Percentiles rank a stretch among this genome's conserved stretches.
Conservation (phyloP, 2,797 vertebrate genomes). For the Emydoidea blandingii region DNA sequence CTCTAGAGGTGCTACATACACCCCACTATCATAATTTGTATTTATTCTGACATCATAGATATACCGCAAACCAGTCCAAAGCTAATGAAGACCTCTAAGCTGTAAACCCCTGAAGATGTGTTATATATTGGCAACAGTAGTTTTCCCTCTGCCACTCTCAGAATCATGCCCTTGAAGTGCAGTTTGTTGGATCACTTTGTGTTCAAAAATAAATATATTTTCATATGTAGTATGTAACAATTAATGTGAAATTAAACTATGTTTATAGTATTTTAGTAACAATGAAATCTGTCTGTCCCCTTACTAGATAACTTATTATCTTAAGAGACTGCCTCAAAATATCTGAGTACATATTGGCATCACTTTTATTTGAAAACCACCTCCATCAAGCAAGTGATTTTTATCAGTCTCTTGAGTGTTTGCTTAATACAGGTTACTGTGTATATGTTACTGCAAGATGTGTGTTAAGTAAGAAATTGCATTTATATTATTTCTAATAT, state of each 20-base stretch:
- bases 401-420: neutral
- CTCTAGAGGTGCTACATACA: rapidly evolving
- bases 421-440: neutral
- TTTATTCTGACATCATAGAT: neutral
- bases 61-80: neutral
- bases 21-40: neutral
- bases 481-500: neutral
- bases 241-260: neutral
- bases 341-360: neutral
- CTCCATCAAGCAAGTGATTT: neutral
- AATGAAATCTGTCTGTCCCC: neutral
- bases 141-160: neutral
- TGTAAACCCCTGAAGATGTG: neutral
- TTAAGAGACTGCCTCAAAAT: neutral
- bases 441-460: neutral
- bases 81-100: neutral
- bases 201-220: neutral
- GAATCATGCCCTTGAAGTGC: neutral
- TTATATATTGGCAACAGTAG: neutral
- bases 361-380: neutral
- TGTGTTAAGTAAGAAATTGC: neutral
- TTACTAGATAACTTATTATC: neutral
- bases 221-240: neutral
- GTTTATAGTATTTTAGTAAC: neutral
- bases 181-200: neutral